Percentiles rank a stretch among this genome's conserved stretches.
Conservation (phyloP, 2,888 invertebrate species). For the Anaspis maculata region DNA sequence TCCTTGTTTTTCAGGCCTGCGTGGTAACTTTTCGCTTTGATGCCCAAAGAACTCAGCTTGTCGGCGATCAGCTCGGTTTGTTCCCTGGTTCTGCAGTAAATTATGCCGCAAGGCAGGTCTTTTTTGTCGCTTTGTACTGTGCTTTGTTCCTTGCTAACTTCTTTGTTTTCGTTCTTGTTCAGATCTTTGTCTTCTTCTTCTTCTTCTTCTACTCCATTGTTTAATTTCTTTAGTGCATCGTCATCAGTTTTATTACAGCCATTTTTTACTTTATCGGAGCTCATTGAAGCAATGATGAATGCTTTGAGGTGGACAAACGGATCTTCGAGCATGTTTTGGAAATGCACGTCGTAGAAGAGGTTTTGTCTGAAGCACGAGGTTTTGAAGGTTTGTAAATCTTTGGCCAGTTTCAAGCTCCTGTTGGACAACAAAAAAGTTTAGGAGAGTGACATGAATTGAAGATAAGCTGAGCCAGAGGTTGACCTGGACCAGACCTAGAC, state of each 20-base stretch:
- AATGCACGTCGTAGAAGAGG: conserved; percentile 89
- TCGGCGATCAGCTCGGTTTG: conserved; percentile 78
- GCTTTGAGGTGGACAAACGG: conserved; percentile 71
- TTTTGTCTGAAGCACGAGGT: conserved; percentile 87
- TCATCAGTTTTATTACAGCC: conserved; percentile 56
- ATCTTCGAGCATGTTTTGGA: conserved; percentile 75
- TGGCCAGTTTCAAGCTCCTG: conserved; percentile 52
- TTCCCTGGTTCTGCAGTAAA: conserved; percentile 92
- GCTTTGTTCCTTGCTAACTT: too few relatives aligned
- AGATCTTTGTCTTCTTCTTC: not conserved
- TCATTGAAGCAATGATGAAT: conserved; percentile 51
- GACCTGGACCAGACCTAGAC: too few relatives aligned
- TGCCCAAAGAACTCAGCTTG: conserved; percentile 63
- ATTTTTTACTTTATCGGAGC: too few relatives aligned
- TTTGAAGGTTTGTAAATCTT: conserved; percentile 52
- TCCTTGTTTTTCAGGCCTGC: conserved; percentile 71
- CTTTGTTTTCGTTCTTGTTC: too few relatives aligned
- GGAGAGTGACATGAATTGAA: too few relatives aligned
- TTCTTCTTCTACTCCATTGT: too few relatives aligned
- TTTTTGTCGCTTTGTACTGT: too few relatives aligned
- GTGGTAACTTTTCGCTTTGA: conserved; percentile 81
- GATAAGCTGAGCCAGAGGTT: too few relatives aligned
- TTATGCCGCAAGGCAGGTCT: conserved; percentile 44
- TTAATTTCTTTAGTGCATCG: conserved; percentile 32
- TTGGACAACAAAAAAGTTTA: too few relatives aligned